These are phyloP conservation scores for Pipistrellus pipistrellus DNA, from an alignment of 2,797 vertebrate genomes.

Conservation along the genomic window DNA sequence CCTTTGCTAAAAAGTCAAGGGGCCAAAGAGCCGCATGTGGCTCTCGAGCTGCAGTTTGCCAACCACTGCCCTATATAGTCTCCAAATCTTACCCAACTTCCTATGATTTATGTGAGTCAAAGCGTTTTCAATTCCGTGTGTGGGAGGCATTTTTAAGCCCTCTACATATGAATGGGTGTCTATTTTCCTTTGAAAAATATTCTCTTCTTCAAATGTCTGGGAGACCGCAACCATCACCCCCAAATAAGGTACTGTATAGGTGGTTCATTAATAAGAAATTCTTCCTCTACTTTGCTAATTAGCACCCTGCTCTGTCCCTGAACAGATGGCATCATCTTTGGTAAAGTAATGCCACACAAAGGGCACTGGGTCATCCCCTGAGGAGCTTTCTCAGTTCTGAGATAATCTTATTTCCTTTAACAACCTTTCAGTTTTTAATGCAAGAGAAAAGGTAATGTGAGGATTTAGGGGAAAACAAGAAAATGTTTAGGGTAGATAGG, in stretches of 20 bases:
- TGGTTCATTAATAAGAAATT: conserved; percentile 7
- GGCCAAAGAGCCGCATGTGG: no score
- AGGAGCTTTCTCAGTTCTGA: background rate
- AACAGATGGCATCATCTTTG: background rate
- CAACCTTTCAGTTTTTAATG: background rate
- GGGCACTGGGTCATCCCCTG: background rate
- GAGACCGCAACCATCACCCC: background rate
- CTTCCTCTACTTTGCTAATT: background rate
- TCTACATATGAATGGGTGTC: background rate
- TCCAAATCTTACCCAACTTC: background rate
- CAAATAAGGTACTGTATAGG: background rate
- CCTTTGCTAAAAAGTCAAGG: no score
- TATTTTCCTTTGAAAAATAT: conserved; percentile 33
- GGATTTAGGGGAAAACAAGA: background rate
- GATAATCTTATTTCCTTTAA: conserved; percentile 6
- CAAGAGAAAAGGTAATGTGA: background rate
- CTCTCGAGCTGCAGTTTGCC: no score
- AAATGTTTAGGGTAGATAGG: conserved; percentile 9
- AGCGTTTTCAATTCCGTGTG: background rate
- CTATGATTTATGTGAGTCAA: background rate
- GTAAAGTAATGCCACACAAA: background rate
- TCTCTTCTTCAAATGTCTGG: background rate
- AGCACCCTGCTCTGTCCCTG: background rate
- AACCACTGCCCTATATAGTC: background rate
- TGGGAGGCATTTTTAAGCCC: background rate